A percentile compares a stretch with the other conserved stretches of the same genome.
Conservation (phyloP, 2,113 vertebrate species). For the Salminus brasiliensis region DNA sequence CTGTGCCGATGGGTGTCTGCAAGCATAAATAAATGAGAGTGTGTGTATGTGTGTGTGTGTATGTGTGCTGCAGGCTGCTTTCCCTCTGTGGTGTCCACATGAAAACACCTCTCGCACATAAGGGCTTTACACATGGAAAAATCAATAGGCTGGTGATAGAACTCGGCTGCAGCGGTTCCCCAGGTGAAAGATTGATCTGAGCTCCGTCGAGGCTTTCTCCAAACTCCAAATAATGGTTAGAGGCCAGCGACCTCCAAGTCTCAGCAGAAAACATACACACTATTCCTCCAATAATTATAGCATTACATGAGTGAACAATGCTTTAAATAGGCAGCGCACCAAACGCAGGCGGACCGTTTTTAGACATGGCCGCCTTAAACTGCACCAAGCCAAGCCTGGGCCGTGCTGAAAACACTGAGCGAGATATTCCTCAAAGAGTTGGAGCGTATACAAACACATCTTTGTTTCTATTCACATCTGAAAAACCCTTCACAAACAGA, state of each 20-base stretch:
- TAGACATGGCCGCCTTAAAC: constrained; percentile 25
- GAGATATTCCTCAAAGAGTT: background rate
- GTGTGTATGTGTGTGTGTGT: constrained; percentile 46
- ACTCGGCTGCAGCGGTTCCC: constrained; percentile 76
- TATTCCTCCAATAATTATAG: constrained; percentile 57
- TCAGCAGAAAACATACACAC: constrained; percentile 65
- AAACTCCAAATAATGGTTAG: constrained; percentile 80
- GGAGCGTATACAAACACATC: background rate
- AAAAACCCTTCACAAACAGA: background rate
- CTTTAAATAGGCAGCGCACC: constrained; percentile 51
- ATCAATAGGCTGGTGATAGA: constrained; percentile 80
- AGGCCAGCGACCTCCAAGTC: constrained; percentile 73
- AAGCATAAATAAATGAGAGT: constrained; percentile 72
- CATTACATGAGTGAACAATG: constrained; percentile 55
- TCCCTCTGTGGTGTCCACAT: constrained; percentile 63
- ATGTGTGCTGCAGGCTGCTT: constrained; percentile 66
- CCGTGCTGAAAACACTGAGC: background rate
- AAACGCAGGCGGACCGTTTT: constrained; percentile 34
- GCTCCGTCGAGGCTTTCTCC: constrained; percentile 70
- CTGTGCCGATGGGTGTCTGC: constrained; percentile 72
- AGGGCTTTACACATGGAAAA: constrained; percentile 73
- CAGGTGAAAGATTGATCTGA: constrained; percentile 78
- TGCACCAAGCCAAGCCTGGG: background rate
- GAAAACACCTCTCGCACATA: constrained; percentile 70
- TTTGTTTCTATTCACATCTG: constrained; percentile 7